Percentiles rank a stretch among this genome's conserved stretches.
phyloP scores from a whole-genome alignment of 2,797 vertebrate genomes.

The Liparis tanakae region DNA sequence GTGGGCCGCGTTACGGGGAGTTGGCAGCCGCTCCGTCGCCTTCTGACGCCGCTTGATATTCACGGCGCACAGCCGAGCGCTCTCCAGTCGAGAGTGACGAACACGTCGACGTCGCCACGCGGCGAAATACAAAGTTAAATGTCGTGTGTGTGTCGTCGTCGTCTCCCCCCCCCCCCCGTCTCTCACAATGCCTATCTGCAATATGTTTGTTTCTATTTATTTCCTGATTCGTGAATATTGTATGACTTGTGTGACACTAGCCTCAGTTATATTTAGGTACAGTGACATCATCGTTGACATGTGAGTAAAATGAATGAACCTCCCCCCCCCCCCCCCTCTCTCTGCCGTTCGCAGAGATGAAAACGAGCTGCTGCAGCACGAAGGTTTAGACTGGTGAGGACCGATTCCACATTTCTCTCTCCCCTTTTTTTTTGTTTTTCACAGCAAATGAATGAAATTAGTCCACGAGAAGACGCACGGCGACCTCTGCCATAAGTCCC shows the following conservation, averaged over 20 bases:
- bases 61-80: conserved; percentile 32
- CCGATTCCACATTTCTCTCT: conserved; percentile 72
- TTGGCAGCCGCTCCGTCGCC: conserved; percentile 40
- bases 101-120: conserved; percentile 30
- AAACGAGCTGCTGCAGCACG: conserved; percentile 79
- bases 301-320: conserved; percentile 73
- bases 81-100: conserved; percentile 39
- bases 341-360: conserved; percentile 80
- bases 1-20: conserved; percentile 30
- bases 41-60: conserved; percentile 46
- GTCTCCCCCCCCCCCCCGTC: not conserved
- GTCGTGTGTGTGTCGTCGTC: too few relatives aligned
- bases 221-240: conserved; percentile 50
- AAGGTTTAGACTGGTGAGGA: conserved; percentile 84
- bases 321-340: conserved; percentile 68
- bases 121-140: conserved; percentile 39
- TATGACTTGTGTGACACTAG: conserved; percentile 39
- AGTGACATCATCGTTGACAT: conserved; percentile 64
- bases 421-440: conserved; percentile 29
- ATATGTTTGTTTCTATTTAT: conserved; percentile 62
- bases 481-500: conserved; percentile 51
- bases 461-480: conserved; percentile 66
- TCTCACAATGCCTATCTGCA: conserved; percentile 53
- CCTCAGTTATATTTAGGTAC: conserved; percentile 56
- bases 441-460: conserved; percentile 72